Base-by-base conservation (phyloP, 1,140 invertebrate species). In the Coelopa frigida region DNA sequence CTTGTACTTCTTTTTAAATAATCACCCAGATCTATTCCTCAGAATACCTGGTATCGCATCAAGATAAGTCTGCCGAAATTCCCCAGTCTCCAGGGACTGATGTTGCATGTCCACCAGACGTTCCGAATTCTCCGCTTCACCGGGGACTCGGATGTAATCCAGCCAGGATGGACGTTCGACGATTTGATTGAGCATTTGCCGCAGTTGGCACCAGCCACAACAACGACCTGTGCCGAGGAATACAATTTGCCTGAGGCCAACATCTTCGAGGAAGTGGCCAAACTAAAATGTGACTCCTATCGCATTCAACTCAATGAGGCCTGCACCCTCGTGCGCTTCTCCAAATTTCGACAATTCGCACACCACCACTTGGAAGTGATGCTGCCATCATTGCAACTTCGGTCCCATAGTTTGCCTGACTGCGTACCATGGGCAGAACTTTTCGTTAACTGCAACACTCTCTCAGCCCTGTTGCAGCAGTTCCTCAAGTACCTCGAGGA, bases 401-500 rank as follows among this genome's bases (percentile, higher is more conserved):
- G 52, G 4, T 46, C 52, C 2, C 59, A 68, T 44, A 68, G 63
- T 40, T 45, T 68, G 1, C 64, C 64, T 5, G 47, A 58, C 8
- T 57, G 60, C 43, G 41, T 67, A 3, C 23, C 33, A 2, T 29
- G 59, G 24, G 27, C 39, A 1, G 42, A 56, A 11, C 48, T 61
- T 32, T 41, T 67, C 23, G 43, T 33, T 2, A 58, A 51, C 33
- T 51, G 35, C 14, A 41, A 40, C 3, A 42, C 52, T 0, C 37
- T 67, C 2, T 39, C 35, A 2, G 52, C 53, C 5, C 35, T 43
- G 0, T 14, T 67, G 2, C 22, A 46, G 32, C 51, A 67, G 5
- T 68, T 53, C 41, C 35, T 32, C 0, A 67, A 61, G 18, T 23
- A 59, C 20, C 20, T 67, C n/a, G 57, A 64, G 24, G 56, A 68